Conservation (phyloP, 1,140 invertebrate species). For the Drosophila hydei region DNA sequence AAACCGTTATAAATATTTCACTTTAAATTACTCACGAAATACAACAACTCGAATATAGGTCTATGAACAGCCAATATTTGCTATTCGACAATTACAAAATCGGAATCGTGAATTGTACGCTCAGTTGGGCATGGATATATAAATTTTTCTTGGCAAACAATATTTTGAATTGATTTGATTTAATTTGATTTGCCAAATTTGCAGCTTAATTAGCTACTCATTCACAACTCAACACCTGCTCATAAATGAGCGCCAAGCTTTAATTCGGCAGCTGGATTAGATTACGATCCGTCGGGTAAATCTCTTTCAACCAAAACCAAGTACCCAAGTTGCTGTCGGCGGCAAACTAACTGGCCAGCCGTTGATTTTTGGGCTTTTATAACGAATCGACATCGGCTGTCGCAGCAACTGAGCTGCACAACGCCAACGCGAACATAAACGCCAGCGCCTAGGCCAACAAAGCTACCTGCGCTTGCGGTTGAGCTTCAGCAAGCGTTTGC, state of each 20-base stretch:
- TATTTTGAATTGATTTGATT: conserved; percentile 54
- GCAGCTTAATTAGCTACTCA: conserved; percentile 60
- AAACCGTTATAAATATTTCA: conserved; percentile 53
- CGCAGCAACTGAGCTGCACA: conserved; percentile 19
- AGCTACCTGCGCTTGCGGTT: conserved; percentile 19
- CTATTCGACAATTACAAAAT: conserved; percentile 52
- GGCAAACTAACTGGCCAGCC: conserved; percentile 70
- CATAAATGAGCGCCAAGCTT: conserved; percentile 26
- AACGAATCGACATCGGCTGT: conserved; percentile 54
- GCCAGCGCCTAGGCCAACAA: conserved; percentile 10
- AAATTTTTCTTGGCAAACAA: conserved; percentile 42
- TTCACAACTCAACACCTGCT: conserved; percentile 60
- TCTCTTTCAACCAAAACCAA: conserved; percentile 58
- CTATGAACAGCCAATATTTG: conserved; percentile 39
- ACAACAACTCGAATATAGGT: conserved; percentile 14
- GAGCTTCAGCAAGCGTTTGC: conserved; percentile 8
- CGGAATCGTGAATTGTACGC: conserved; percentile 63
- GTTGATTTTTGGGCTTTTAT: conserved; percentile 73
- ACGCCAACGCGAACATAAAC: conserved; percentile 1
- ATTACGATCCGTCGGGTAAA: conserved; percentile 34
- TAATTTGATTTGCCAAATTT: conserved; percentile 49
- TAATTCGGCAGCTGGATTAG: conserved; percentile 30
- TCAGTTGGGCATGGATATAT: conserved; percentile 57
- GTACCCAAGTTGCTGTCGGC: conserved; percentile 62
- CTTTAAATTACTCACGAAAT: conserved; percentile 49